These are phyloP conservation scores for Neoniphon sammara DNA, from an alignment of 2,797 vertebrate genomes.

Conservation along the genomic window DNA sequence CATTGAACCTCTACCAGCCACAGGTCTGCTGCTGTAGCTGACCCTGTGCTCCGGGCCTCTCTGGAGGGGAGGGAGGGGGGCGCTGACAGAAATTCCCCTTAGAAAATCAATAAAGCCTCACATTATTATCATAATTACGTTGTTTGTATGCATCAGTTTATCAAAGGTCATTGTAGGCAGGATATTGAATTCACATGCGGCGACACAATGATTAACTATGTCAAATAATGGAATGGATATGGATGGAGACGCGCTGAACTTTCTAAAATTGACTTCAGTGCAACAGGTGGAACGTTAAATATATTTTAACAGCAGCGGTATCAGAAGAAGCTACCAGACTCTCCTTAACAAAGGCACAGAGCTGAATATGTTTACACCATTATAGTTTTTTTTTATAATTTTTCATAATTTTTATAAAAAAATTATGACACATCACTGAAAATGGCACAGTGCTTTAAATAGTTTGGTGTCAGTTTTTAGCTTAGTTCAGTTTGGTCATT, in stretches of 20 bases:
- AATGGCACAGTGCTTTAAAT: too few relatives aligned
- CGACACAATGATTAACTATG: neutral
- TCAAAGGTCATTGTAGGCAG: slow-evolving; percentile 34
- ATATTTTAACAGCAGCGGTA: neutral
- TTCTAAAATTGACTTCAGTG: neutral
- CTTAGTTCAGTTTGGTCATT: too few relatives aligned
- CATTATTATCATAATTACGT: slow-evolving; percentile 38
- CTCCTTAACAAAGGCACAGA: too few relatives aligned
- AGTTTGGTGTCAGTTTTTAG: too few relatives aligned
- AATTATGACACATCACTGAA: too few relatives aligned
- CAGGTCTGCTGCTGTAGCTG: slow-evolving; percentile 7
- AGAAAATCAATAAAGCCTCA: neutral
- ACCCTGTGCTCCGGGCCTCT: neutral
- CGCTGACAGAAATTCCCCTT: slow-evolving; percentile 11
- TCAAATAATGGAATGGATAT: neutral
- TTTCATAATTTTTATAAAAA: too few relatives aligned
- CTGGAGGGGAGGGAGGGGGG: neutral
- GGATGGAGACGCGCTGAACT: neutral
- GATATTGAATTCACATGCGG: slow-evolving; percentile 4
- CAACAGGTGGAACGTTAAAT: neutral
- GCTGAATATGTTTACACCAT: too few relatives aligned
- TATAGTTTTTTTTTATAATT: too few relatives aligned
- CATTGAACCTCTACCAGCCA: slow-evolving; percentile 4
- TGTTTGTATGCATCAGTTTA: slow-evolving; percentile 45
- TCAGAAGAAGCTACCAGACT: too few relatives aligned